Evolutionary conservation across 1,140 invertebrate species (phyloP).

Genomic region (Trachymyrmex septentrionalis): DNA sequence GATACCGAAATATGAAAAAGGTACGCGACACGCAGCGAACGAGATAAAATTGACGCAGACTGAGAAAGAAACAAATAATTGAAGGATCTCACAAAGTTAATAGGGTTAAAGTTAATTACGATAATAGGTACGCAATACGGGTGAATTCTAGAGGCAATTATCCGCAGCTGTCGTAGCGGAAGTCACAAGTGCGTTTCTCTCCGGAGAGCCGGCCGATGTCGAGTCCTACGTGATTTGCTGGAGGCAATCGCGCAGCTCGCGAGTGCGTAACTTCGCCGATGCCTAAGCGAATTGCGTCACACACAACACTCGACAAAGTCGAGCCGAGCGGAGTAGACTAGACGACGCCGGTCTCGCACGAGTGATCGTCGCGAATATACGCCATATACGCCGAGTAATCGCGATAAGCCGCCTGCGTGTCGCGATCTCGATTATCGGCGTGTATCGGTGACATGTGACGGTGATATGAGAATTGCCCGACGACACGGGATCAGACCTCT

Average conservation of each 20-base stretch:
- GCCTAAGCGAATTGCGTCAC: conserved; percentile 59
- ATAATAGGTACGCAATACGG: conserved; percentile 4
- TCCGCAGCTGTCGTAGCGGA: conserved; percentile 55
- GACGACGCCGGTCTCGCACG: conserved; percentile 69
- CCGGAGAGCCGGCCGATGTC: background rate
- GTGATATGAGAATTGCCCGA: conserved; percentile 5
- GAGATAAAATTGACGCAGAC: background rate
- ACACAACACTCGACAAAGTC: background rate
- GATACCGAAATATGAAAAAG: background rate
- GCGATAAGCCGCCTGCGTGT: conserved; percentile 47
- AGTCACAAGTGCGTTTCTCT: conserved; percentile 35
- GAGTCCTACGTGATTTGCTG: conserved; percentile 38
- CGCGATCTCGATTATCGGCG: conserved; percentile 46
- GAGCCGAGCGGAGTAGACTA: conserved; percentile 61
- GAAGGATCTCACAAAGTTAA: background rate
- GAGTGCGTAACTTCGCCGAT: conserved; percentile 52
- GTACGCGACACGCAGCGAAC: background rate
- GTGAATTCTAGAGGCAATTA: conserved; percentile 31
- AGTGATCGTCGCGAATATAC: conserved; percentile 45
- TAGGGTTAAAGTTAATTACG: conserved; percentile 19
- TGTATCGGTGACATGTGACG: conserved; percentile 11
- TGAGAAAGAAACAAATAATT: background rate
- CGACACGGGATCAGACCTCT: background rate
- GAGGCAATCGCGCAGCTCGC: conserved; percentile 50
- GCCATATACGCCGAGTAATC: conserved; percentile 28